Evolutionary conservation across 1,140 invertebrate species (phyloP).

Genomic region (Latrodectus geometricus): DNA sequence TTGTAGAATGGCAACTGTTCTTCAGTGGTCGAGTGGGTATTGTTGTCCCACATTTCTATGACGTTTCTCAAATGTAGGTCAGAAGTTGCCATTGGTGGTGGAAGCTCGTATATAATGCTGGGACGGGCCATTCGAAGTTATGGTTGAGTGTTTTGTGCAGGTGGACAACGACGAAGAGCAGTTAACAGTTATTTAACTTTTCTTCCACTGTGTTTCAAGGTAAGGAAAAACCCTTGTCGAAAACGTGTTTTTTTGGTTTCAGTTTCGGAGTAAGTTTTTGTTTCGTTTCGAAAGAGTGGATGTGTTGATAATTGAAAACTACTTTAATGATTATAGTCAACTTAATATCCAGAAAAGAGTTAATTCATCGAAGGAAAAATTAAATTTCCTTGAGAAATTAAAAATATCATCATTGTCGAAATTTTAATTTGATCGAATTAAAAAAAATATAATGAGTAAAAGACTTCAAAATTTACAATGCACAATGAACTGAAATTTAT

Average conservation of each 20-base stretch:
- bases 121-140: background rate
- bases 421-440: too few species aligned
- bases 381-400: too few species aligned
- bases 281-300: too few species aligned
- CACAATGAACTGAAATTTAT: too few species aligned
- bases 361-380: too few species aligned
- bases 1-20: background rate
- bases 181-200: background rate
- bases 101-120: constrained; percentile 42
- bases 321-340: too few species aligned
- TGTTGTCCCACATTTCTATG: constrained; percentile 41
- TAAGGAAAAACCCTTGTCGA: constrained; percentile 25
- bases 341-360: too few species aligned
- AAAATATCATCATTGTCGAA: too few species aligned
- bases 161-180: constrained; percentile 14
- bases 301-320: too few species aligned
- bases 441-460: too few species aligned
- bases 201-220: constrained; percentile 17
- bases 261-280: too few species aligned
- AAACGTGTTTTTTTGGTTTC: background rate
- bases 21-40: constrained; percentile 30
- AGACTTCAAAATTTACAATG: too few species aligned
- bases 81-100: constrained; percentile 46
- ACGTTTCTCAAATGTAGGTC: constrained; percentile 37
- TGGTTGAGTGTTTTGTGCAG: constrained; percentile 30